Evolutionary conservation across 2,888 invertebrate genomes (phyloP).

Genomic region (Lycia hirtaria): DNA sequence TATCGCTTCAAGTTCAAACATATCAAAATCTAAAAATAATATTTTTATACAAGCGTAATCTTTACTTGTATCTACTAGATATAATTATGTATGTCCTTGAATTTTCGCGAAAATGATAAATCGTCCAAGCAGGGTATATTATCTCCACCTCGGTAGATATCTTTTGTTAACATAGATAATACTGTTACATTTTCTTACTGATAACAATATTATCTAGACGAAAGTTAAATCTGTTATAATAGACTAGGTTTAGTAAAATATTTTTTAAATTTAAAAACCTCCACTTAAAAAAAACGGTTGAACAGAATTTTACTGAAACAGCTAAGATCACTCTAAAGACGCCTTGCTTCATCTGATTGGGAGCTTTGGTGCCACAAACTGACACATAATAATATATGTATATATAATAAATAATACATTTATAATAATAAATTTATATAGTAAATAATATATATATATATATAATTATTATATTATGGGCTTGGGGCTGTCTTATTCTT

Average conservation of each 20-base stretch:
- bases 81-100: no score
- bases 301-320: background rate
- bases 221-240: constrained; percentile 4
- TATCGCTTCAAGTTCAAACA: no score
- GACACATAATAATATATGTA: no score
- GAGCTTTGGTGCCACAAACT: no score
- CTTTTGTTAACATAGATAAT: constrained; percentile 25
- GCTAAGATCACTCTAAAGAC: no score
- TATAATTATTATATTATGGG: no score
- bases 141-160: constrained; percentile 13
- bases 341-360: no score
- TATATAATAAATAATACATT: no score
- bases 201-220: constrained; percentile 16
- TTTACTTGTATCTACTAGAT: background rate
- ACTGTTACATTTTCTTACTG: constrained; percentile 19
- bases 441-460: no score
- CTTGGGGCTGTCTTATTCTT: no score
- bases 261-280: background rate
- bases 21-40: no score
- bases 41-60: background rate
- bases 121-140: constrained; percentile 16
- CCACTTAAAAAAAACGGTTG: background rate
- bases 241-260: background rate
- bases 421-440: no score
- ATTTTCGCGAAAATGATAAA: constrained; percentile 24